A percentile compares a stretch with the other conserved stretches of the same genome.
These are phyloP conservation scores for Dendrolimus kikuchii DNA, from an alignment of 1,140 invertebrate genomes.

Conservation along the genomic window DNA sequence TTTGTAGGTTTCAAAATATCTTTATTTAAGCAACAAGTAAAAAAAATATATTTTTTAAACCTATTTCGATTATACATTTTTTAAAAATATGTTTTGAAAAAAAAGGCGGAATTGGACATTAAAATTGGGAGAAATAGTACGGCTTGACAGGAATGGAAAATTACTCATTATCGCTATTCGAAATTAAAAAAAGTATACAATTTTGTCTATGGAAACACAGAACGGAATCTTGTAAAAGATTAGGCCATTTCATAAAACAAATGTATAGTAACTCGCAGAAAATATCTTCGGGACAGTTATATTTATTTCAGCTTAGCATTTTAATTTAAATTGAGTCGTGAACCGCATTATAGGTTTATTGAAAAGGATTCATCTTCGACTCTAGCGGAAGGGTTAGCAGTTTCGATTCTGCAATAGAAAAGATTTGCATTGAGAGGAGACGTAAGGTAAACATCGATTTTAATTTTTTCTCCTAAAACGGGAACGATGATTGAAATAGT, in stretches of 20 bases:
- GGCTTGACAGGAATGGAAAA: conserved; percentile 29
- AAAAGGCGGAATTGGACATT: too few relatives aligned
- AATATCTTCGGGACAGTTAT: conserved; percentile 71
- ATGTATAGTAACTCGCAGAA: conserved; percentile 73
- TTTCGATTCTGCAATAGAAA: conserved; percentile 70
- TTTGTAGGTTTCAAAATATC: too few relatives aligned
- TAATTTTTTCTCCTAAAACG: conserved; percentile 62
- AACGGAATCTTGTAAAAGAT: conserved; percentile 73
- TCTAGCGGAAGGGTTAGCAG: conserved; percentile 69
- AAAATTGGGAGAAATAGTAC: too few relatives aligned
- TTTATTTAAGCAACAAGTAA: too few relatives aligned
- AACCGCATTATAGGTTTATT: conserved; percentile 57
- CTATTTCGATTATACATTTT: too few relatives aligned
- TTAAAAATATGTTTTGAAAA: too few relatives aligned
- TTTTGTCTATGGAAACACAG: conserved; percentile 71
- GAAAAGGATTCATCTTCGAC: conserved; percentile 61
- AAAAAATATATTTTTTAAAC: too few relatives aligned
- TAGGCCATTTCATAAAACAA: conserved; percentile 74
- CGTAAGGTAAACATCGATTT: conserved; percentile 73
- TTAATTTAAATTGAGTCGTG: conserved; percentile 70
- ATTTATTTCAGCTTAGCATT: conserved; percentile 72
- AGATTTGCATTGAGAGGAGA: conserved; percentile 70
- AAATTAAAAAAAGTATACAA: conserved; percentile 60
- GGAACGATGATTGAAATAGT: conserved; percentile 44
- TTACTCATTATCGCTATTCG: conserved; percentile 46